phyloP scores from a whole-genome alignment of 2,888 invertebrate species.

The Boloria selene region DNA sequence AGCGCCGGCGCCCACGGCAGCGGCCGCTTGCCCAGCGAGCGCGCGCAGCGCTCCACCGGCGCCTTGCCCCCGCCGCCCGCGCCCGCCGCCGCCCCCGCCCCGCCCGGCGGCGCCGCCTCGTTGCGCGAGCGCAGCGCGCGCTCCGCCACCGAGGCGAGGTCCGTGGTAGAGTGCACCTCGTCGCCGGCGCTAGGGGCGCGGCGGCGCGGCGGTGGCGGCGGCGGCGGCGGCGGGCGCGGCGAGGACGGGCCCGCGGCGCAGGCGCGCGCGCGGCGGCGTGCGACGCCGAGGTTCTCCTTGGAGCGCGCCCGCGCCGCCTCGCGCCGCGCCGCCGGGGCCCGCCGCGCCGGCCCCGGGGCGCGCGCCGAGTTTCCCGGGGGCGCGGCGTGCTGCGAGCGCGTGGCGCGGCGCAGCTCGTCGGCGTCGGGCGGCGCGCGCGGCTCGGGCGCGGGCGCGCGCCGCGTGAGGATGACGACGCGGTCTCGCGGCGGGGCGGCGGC shows the following conservation, averaged over 20 bases:
- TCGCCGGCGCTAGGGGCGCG: conserved; percentile 50
- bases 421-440: conserved; percentile 36
- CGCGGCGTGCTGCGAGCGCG: conserved; percentile 29
- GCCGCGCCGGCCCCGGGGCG: conserved; percentile 70
- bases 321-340: conserved; percentile 66
- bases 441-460: conserved; percentile 52
- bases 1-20: conserved; percentile 51
- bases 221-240: conserved; percentile 46
- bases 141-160: conserved; percentile 37
- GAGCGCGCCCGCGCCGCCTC: conserved; percentile 58
- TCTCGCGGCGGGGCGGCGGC: conserved; percentile 47
- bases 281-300: conserved; percentile 74
- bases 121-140: conserved; percentile 51
- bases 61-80: conserved; percentile 49
- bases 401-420: conserved; percentile 16
- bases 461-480: conserved; percentile 65
- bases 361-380: conserved; percentile 66
- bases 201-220: conserved; percentile 47
- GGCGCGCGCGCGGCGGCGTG: conserved; percentile 59
- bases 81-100: conserved; percentile 53
- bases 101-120: conserved; percentile 42
- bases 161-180: conserved; percentile 62
- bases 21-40: conserved; percentile 22
- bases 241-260: conserved; percentile 55
- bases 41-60: conserved; percentile 57